phyloP scores from a whole-genome alignment of 2,113 vertebrate genomes.

The Lagopus leucura region DNA sequence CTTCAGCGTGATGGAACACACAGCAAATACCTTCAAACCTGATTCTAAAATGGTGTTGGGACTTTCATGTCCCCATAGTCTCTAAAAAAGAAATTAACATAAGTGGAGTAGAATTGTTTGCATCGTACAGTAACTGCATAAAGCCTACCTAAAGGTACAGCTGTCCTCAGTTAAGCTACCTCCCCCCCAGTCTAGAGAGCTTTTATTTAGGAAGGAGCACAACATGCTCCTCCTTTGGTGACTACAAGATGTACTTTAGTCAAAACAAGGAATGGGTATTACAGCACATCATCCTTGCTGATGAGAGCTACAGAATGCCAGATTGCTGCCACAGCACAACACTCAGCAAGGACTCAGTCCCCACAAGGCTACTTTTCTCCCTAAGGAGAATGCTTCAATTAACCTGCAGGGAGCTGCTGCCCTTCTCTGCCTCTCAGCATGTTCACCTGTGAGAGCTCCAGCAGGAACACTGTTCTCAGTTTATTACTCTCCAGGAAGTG shows the following conservation, averaged over 20 bases:
- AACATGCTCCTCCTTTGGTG: not conserved
- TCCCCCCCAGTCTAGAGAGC: not conserved
- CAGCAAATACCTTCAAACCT: not conserved
- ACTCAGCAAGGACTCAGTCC: not conserved
- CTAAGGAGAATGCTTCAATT: not conserved
- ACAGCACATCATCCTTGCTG: not conserved
- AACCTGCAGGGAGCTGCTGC: not conserved
- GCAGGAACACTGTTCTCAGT: not conserved
- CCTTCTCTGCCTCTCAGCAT: not conserved
- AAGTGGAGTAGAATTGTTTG: not conserved
- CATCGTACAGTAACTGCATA: not conserved
- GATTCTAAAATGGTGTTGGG: not conserved
- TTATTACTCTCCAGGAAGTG: constrained; percentile 40
- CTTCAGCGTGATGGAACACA: not conserved
- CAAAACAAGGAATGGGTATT: not conserved
- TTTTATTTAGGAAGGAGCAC: not conserved
- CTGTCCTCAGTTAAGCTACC: not conserved
- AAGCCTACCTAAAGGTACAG: not conserved
- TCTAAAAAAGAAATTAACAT: not conserved
- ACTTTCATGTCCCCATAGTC: not conserved
- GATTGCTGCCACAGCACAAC: not conserved
- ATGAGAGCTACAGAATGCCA: not conserved
- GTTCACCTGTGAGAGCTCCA: constrained; percentile 24
- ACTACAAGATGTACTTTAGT: not conserved
- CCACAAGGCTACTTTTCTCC: not conserved